Evolutionary conservation across 2,113 vertebrate species (phyloP).

Genomic region (Gobio gobio): DNA sequence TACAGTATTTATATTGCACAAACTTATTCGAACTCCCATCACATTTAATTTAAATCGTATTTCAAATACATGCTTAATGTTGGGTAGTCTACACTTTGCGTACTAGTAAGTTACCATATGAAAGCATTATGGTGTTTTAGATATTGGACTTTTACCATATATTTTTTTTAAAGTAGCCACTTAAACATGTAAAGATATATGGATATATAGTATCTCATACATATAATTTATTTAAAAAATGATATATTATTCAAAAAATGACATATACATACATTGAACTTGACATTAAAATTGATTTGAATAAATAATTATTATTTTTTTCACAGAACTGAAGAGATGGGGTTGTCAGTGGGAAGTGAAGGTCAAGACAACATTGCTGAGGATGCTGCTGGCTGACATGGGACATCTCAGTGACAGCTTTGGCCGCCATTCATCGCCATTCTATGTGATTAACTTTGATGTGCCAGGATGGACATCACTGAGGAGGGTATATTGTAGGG

Average conservation of each 20-base stretch:
- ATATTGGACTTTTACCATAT: not conserved
- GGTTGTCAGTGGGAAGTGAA: conserved; percentile 45
- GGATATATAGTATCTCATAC: not conserved
- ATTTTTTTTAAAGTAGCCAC: not conserved
- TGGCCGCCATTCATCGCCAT: conserved; percentile 71
- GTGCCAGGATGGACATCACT: conserved; percentile 74
- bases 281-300: no score
- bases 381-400: conserved; percentile 68
- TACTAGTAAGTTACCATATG: not conserved
- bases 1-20: no score
- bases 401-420: conserved; percentile 70
- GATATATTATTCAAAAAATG: not conserved
- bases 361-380: conserved; percentile 56
- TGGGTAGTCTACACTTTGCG: not conserved
- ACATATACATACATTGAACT: not conserved
- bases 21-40: no score
- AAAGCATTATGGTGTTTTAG: not conserved
- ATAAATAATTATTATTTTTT: not conserved
- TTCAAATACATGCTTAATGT: not conserved
- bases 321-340: not conserved
- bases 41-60: not conserved
- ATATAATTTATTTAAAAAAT: no score
- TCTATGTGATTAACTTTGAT: conserved; percentile 70
- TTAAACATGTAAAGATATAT: not conserved
- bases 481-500: conserved; percentile 63